phyloP scores from a whole-genome alignment of 2,888 invertebrate species.

The Galerucella calmariensis region DNA sequence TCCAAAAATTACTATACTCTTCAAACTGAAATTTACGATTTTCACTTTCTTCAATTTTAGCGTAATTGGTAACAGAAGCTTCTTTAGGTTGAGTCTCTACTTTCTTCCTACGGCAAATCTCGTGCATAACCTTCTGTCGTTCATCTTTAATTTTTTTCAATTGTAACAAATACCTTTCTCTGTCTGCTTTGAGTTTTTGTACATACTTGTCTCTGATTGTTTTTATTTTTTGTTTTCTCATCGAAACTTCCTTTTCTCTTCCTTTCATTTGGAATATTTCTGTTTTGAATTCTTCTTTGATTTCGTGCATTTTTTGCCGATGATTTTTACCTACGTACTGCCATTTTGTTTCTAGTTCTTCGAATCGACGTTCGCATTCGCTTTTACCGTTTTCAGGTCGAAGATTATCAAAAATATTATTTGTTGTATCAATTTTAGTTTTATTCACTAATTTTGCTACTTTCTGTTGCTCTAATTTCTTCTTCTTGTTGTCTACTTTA shows the following conservation, averaged over 20 bases:
- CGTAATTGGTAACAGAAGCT: no score
- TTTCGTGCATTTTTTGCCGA: conserved; percentile 50
- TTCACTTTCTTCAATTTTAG: conserved; percentile 25
- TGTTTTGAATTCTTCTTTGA: conserved; percentile 52
- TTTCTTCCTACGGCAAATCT: conserved; percentile 47
- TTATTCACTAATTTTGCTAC: conserved; percentile 1
- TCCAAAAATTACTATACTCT: conserved; percentile 16
- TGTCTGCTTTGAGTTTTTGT: conserved; percentile 48
- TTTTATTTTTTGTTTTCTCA: conserved; percentile 49
- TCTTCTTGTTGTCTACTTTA: background rate
- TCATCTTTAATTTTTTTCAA: conserved; percentile 52
- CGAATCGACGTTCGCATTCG: conserved; percentile 53
- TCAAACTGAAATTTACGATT: background rate
- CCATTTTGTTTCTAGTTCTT: conserved; percentile 52
- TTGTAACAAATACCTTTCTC: conserved; percentile 51
- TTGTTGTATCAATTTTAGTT: background rate
- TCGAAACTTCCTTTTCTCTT: conserved; percentile 46
- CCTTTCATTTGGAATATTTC: conserved; percentile 50
- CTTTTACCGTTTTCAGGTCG: conserved; percentile 51
- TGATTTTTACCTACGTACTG: conserved; percentile 49
- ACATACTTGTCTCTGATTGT: conserved; percentile 52
- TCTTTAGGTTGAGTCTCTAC: conserved; percentile 47
- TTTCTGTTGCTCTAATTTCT: background rate
- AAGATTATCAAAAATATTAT: background rate
- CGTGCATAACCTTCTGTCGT: conserved; percentile 46